Conservation (phyloP, 2,113 vertebrate species). For the Callipepla squamata region DNA sequence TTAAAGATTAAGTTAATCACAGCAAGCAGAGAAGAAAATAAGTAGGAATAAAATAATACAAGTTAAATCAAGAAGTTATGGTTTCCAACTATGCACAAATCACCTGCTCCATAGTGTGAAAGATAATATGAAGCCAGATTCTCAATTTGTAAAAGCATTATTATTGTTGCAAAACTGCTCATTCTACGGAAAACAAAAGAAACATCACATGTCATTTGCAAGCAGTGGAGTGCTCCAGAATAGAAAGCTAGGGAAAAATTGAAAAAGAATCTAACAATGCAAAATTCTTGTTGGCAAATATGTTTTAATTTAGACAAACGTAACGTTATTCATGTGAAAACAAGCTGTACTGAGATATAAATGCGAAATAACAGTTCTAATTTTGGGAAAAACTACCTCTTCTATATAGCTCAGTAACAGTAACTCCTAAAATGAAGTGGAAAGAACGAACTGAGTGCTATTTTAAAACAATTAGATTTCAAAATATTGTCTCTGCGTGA, state of each 20-base stretch:
- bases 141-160: background rate
- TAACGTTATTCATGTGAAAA: background rate
- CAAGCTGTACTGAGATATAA: background rate
- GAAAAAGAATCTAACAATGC: background rate
- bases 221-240: background rate
- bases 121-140: background rate
- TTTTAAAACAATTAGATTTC: background rate
- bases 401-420: background rate
- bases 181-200: background rate
- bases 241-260: background rate
- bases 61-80: background rate
- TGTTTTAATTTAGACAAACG: background rate
- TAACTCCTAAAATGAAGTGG: background rate
- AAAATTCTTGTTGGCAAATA: background rate
- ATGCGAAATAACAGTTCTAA: background rate
- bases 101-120: background rate
- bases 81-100: background rate
- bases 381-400: background rate
- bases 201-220: background rate
- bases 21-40: background rate
- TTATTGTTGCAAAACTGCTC: background rate
- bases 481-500: background rate
- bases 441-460: background rate
- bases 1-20: background rate
- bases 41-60: background rate